phyloP scores from a whole-genome alignment of 64 coral and sea anemone genomes.

The Montipora efflorescens region DNA sequence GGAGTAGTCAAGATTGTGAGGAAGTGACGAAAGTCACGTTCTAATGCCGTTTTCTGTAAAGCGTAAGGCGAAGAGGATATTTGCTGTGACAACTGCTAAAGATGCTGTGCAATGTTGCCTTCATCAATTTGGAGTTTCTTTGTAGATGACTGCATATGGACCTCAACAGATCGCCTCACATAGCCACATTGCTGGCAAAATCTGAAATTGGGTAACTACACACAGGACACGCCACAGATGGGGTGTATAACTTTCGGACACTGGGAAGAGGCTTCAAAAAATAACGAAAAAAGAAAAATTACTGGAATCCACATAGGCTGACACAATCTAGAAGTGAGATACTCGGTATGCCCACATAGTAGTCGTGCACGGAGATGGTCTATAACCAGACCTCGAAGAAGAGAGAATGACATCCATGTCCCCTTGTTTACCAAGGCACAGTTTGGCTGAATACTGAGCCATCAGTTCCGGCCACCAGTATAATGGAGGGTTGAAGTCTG shows the following conservation, averaged over 20 bases:
- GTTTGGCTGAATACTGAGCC: neutral
- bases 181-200: slow-evolving; percentile 36
- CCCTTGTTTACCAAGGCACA: neutral
- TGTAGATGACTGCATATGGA: neutral
- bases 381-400: slow-evolving; percentile 8
- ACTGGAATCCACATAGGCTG: neutral
- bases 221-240: slow-evolving; percentile 18
- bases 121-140: slow-evolving; percentile 21
- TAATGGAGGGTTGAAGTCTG: neutral
- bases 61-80: slow-evolving; percentile 9
- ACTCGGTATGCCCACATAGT: slow-evolving; percentile 43
- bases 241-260: slow-evolving; percentile 47
- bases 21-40: slow-evolving; percentile 28
- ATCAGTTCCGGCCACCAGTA: slow-evolving; percentile 55
- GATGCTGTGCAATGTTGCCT: neutral
- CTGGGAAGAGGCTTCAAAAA: slow-evolving; percentile 14
- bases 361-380: neutral
- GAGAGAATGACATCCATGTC: neutral
- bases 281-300: neutral
- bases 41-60: slow-evolving; percentile 62
- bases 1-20: neutral
- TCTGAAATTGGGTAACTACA: slow-evolving; percentile 7
- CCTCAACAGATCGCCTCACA: neutral
- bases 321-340: neutral
- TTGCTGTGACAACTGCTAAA: neutral